These are phyloP conservation scores for Pogonophryne albipinna DNA, from an alignment of 2,797 vertebrate genomes.

Conservation along the genomic window DNA sequence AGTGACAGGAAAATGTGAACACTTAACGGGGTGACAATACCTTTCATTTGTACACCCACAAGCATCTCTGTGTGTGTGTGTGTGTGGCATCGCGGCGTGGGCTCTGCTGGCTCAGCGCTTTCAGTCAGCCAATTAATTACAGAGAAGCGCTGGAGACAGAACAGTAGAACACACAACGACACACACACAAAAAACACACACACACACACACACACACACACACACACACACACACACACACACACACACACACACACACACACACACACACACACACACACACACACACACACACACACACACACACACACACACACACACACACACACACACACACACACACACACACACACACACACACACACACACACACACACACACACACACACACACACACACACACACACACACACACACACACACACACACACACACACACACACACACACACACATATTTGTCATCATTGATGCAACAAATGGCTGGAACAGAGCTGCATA, in stretches of 20 bases:
- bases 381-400: conserved; percentile 64
- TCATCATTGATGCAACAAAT: conserved; percentile 75
- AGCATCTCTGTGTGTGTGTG: not conserved
- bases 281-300: too few relatives aligned
- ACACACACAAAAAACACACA: conserved; percentile 45
- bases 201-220: conserved; percentile 21
- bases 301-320: conserved; percentile 47
- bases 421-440: too few relatives aligned
- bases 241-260: conserved; percentile 57
- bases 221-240: too few relatives aligned
- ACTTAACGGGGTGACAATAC: conserved; percentile 48
- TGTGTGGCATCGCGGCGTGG: conserved; percentile 65
- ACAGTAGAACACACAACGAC: conserved; percentile 70
- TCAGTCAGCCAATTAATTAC: conserved; percentile 85
- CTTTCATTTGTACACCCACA: conserved; percentile 53
- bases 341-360: conserved; percentile 3
- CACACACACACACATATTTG: conserved; percentile 54
- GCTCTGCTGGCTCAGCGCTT: conserved; percentile 80
- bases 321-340: conserved; percentile 45
- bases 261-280: conserved; percentile 39
- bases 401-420: too few relatives aligned
- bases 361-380: too few relatives aligned
- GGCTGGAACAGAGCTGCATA: conserved; percentile 55
- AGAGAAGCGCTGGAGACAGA: conserved; percentile 77
- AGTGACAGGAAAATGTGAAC: conserved; percentile 55